Percentiles rank a stretch among this genome's conserved stretches.
Evolutionary conservation across 2,797 vertebrate genomes (phyloP).

Genomic region (Takifugu rubripes): DNA sequence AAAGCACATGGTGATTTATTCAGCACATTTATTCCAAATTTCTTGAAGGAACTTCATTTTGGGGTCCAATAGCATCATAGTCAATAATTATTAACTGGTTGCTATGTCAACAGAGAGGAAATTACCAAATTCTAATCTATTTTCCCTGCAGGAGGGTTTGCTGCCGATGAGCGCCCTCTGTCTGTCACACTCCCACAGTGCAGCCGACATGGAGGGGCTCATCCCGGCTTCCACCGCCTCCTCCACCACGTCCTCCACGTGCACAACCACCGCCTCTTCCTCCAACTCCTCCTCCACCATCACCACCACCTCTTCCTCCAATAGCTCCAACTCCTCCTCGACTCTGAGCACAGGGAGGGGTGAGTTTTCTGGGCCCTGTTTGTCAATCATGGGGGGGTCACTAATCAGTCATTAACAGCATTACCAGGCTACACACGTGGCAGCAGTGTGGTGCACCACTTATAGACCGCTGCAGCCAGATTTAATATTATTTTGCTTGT

Average conservation of each 20-base stretch:
- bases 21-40: too few species aligned
- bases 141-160: conserved; percentile 79
- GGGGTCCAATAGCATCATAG: too few species aligned
- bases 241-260: conserved; percentile 40
- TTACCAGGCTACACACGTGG: not conserved
- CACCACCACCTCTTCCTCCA: conserved; percentile 24
- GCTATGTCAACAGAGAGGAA: too few species aligned
- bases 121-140: not conserved
- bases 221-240: conserved; percentile 63
- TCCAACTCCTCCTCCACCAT: conserved; percentile 38
- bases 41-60: too few species aligned
- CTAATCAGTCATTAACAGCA: not conserved
- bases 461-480: too few species aligned
- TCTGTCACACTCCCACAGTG: conserved; percentile 94
- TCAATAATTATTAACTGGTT: too few species aligned
- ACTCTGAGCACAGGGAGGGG: conserved; percentile 71
- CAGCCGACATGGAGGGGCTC: conserved; percentile 94
- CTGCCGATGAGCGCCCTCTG: conserved; percentile 92
- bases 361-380: conserved; percentile 51
- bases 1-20: too few species aligned
- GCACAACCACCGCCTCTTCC: conserved; percentile 34
- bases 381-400: not conserved
- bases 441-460: too few species aligned
- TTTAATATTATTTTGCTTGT: not conserved
- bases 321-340: conserved; percentile 31